These are phyloP conservation scores for Lissocephala sabroskyi DNA, from an alignment of 2,888 invertebrate genomes.

Conservation along the genomic window DNA sequence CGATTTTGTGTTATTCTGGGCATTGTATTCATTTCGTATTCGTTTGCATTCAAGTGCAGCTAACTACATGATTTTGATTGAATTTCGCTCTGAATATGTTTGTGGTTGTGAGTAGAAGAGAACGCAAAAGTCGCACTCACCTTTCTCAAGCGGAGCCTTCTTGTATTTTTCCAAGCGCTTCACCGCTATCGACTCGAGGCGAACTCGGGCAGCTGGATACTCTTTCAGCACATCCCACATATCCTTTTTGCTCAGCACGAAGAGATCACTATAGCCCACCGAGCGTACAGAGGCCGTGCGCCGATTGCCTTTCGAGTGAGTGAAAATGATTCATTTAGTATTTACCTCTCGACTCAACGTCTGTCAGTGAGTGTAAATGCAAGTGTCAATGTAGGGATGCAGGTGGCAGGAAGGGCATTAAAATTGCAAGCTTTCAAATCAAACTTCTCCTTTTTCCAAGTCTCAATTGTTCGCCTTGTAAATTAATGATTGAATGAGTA, in stretches of 20 bases:
- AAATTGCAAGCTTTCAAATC: constrained; percentile 63
- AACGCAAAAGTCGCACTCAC: constrained; percentile 73
- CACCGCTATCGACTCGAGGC: constrained; percentile 97
- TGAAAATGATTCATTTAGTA: too few relatives aligned
- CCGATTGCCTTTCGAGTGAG: constrained; percentile 94
- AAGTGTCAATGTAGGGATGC: constrained; percentile 8
- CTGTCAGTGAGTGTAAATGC: constrained; percentile 5
- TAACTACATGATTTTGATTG: too few relatives aligned
- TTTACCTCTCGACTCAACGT: too few relatives aligned
- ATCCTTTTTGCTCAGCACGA: constrained; percentile 98
- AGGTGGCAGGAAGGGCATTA: constrained; percentile 50
- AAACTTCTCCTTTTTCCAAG: too few relatives aligned
- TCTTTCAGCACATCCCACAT: constrained; percentile 99
- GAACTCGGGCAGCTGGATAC: constrained; percentile 93
- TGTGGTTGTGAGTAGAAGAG: neutral
- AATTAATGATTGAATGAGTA: too few relatives aligned
- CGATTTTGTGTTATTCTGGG: constrained; percentile 37
- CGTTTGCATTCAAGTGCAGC: too few relatives aligned
- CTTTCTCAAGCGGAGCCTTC: constrained; percentile 93
- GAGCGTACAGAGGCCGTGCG: constrained; percentile 98
- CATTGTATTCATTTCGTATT: too few relatives aligned
- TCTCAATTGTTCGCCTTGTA: too few relatives aligned
- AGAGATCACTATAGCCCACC: constrained; percentile 98
- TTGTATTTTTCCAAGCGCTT: constrained; percentile 98
- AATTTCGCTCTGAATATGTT: neutral